phyloP scores from a whole-genome alignment of 2,888 invertebrate genomes.

The Epirrhoe alternata region DNA sequence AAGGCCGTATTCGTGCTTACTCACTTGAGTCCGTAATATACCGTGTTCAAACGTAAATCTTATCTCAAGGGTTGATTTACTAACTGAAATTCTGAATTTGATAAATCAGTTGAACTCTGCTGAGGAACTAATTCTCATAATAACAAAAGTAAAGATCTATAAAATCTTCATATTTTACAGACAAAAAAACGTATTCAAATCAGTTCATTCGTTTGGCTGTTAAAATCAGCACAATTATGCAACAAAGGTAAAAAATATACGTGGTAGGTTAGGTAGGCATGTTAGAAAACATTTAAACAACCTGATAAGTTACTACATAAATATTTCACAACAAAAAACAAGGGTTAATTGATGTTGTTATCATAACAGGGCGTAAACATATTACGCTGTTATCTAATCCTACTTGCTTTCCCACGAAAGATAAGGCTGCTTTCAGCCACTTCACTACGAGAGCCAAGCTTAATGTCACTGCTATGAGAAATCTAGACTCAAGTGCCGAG shows the following conservation, averaged over 20 bases:
- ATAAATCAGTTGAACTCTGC: not conserved
- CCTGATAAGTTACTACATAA: not conserved
- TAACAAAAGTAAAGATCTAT: not conserved
- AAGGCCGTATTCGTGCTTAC: not conserved
- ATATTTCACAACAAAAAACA: conserved; percentile 1
- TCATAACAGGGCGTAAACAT: conserved; percentile 37
- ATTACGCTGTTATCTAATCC: conserved; percentile 59
- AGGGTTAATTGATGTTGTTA: conserved; percentile 24
- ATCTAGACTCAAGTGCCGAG: conserved; percentile 13
- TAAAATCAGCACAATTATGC: too few relatives aligned
- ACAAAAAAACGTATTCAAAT: too few relatives aligned
- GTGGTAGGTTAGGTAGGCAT: too few relatives aligned
- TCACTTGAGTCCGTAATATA: not conserved
- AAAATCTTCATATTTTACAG: too few relatives aligned
- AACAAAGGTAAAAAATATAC: too few relatives aligned
- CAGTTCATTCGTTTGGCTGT: too few relatives aligned
- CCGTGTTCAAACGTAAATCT: not conserved
- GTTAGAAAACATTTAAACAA: not conserved
- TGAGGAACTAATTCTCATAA: not conserved
- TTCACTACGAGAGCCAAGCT: conserved; percentile 16
- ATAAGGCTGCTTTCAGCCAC: conserved; percentile 57
- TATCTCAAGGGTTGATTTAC: not conserved
- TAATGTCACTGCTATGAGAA: conserved; percentile 12
- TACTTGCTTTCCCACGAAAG: conserved; percentile 64
- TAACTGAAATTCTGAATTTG: not conserved